Conservation (phyloP, 2,888 invertebrate species). For the Spatulosminthurus flaviceps region DNA sequence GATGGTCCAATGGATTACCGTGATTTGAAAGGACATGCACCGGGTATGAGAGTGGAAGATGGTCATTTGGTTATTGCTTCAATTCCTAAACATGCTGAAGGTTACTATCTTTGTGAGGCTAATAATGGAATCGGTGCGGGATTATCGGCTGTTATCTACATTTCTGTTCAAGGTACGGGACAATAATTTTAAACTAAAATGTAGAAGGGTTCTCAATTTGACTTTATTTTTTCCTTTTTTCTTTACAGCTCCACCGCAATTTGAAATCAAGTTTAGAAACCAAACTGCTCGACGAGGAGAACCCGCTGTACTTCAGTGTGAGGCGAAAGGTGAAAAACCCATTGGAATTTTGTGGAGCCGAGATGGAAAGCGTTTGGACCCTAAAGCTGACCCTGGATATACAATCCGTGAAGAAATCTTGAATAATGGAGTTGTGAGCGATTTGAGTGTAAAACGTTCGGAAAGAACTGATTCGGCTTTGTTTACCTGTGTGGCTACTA, state of each 20-base stretch:
- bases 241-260: slow-evolving; percentile 84
- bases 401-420: slow-evolving; percentile 80
- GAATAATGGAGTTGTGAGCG: slow-evolving; percentile 86
- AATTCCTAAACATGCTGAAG: slow-evolving; percentile 89
- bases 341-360: slow-evolving; percentile 95
- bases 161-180: slow-evolving; percentile 93
- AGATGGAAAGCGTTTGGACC: slow-evolving; percentile 90
- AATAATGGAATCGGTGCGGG: slow-evolving; percentile 96
- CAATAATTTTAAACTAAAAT: not conserved
- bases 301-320: slow-evolving; percentile 89
- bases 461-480: slow-evolving; percentile 88
- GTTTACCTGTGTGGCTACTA: slow-evolving; percentile 91
- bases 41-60: slow-evolving; percentile 91
- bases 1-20: slow-evolving; percentile 92
- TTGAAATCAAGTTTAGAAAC: slow-evolving; percentile 89
- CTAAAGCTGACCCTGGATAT: slow-evolving; percentile 77
- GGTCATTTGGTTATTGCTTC: slow-evolving; percentile 90
- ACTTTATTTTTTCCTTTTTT: slow-evolving; percentile 16
- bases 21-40: slow-evolving; percentile 88
- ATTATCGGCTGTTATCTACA: slow-evolving; percentile 90
- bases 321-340: slow-evolving; percentile 81
- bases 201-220: not conserved
- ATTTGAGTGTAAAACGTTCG: slow-evolving; percentile 87
- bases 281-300: slow-evolving; percentile 91
- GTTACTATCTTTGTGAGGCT: slow-evolving; percentile 92